Base-by-base conservation (phyloP, 2,113 vertebrate genomes). In the Gorsachius goisagi region DNA sequence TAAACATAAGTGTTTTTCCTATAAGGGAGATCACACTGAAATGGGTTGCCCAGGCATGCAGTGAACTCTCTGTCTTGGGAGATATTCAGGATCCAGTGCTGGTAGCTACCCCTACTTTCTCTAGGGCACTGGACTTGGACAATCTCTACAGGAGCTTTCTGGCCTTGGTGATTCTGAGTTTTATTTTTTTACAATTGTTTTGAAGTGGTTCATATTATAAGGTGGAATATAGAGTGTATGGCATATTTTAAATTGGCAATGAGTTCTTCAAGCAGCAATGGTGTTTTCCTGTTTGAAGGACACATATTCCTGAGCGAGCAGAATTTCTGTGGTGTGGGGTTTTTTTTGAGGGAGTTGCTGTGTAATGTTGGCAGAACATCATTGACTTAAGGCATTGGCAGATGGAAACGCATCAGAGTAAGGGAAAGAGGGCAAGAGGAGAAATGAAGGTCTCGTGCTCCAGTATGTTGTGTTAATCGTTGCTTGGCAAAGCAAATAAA, bases 91-190 rank as follows among this genome's bases (percentile, higher is more conserved):
- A 28, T 9, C 18, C 26, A 23, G 26, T 35, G 39, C 17, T 58
- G 58, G 64, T 19, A 35, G 11, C 37, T 68, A 21, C 12, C 27
- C 16, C 11, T 39, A 37, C 55, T 68, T 68, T 49, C 62, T 79
- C 9, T 56, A 27, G 30, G 20, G 4, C 0, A 4, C 39, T n/a
- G 19, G 16, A 9, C 45, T 37, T 23, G 4, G 24, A 7, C 2
- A 1, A 5, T 55, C 41, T 28, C 41, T 3, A 4, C 23, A 37
- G 55, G 26, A 11, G 2, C 30, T 24, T 55, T 56, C 21, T n/a
- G 32, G 27, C 26, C 30, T 49, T 12, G 15, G 19, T 17, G 27
- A 45, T 37, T 66, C 15, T 24, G n/a, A 15, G 5, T 30, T 59
- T 28, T 20, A 3, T 30, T 55, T 30, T 18, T 15, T 21, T 10